Percentiles rank a stretch among this genome's conserved stretches.
Conservation (phyloP, 1,140 invertebrate genomes). For the Pogonomyrmex barbatus region DNA sequence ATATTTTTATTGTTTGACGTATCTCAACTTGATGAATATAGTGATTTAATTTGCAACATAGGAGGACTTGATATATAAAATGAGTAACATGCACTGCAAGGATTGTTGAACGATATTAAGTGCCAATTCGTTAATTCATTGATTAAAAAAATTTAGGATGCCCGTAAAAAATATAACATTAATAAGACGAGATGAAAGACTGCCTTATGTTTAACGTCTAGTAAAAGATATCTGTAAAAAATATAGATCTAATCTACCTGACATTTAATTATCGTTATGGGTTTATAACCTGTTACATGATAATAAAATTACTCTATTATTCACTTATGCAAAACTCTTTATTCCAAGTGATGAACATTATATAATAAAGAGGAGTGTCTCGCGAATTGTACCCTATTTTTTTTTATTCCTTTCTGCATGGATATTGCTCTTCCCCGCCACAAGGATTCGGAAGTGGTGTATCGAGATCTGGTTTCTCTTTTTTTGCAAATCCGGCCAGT, state of each 20-base stretch:
- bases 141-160: neutral
- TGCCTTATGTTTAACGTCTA: neutral
- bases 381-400: slow-evolving; percentile 20
- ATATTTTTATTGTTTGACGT: slow-evolving; percentile 18
- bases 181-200: neutral
- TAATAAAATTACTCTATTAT: slow-evolving; percentile 47
- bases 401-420: slow-evolving; percentile 62
- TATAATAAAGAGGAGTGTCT: slow-evolving; percentile 45
- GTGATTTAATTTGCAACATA: neutral
- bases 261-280: neutral
- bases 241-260: slow-evolving; percentile 9
- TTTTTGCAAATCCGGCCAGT: slow-evolving; percentile 93
- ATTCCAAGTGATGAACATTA: slow-evolving; percentile 11
- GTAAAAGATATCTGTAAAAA: neutral
- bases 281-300: slow-evolving; percentile 3
- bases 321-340: slow-evolving; percentile 50
- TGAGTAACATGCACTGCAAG: neutral
- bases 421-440: slow-evolving; percentile 38
- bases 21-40: slow-evolving; percentile 44
- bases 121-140: neutral
- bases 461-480: slow-evolving; percentile 91
- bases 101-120: slow-evolving; percentile 16
- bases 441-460: slow-evolving; percentile 85
- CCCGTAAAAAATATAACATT: neutral
- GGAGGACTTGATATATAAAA: neutral